Evolutionary conservation across 2,888 invertebrate species (phyloP).

Genomic region (Oligia latruncula): DNA sequence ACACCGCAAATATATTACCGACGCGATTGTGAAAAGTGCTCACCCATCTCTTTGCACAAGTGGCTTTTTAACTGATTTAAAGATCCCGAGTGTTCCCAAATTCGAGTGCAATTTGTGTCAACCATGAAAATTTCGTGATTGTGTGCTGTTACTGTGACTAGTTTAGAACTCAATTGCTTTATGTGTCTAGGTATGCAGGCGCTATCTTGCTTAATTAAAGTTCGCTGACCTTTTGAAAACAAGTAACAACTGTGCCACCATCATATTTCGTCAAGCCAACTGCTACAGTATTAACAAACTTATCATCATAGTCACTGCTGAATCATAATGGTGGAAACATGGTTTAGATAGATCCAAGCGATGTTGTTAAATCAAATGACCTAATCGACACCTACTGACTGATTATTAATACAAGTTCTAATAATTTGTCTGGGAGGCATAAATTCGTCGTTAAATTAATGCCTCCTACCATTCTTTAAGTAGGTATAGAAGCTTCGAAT

Average conservation of each 20-base stretch:
- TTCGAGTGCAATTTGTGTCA: slow-evolving; percentile 55
- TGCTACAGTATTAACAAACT: slow-evolving; percentile 21
- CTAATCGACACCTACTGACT: slow-evolving; percentile 82
- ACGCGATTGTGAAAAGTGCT: slow-evolving; percentile 65
- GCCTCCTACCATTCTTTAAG: slow-evolving; percentile 18
- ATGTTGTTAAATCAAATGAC: slow-evolving; percentile 75
- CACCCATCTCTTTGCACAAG: slow-evolving; percentile 66
- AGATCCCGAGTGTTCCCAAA: slow-evolving; percentile 42
- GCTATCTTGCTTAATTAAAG: slow-evolving; percentile 72
- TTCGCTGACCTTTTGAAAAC: slow-evolving; percentile 67
- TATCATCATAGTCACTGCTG: slow-evolving; percentile 22
- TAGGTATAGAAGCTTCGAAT: slow-evolving; percentile 47
- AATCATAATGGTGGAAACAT: slow-evolving; percentile 53
- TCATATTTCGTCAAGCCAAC: slow-evolving; percentile 40
- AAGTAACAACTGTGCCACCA: slow-evolving; percentile 50
- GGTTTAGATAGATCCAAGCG: slow-evolving; percentile 62
- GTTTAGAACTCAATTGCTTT: slow-evolving; percentile 69
- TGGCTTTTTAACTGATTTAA: slow-evolving; percentile 54
- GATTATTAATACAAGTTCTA: slow-evolving; percentile 53
- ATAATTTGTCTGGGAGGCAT: slow-evolving; percentile 52
- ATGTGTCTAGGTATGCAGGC: slow-evolving; percentile 63
- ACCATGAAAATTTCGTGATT: slow-evolving; percentile 70
- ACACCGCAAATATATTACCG: slow-evolving; percentile 70
- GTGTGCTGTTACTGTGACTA: slow-evolving; percentile 68
- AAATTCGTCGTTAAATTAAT: slow-evolving; percentile 39